phyloP scores from a whole-genome alignment of 2,113 vertebrate genomes.

The Protobothrops mucrosquamatus region DNA sequence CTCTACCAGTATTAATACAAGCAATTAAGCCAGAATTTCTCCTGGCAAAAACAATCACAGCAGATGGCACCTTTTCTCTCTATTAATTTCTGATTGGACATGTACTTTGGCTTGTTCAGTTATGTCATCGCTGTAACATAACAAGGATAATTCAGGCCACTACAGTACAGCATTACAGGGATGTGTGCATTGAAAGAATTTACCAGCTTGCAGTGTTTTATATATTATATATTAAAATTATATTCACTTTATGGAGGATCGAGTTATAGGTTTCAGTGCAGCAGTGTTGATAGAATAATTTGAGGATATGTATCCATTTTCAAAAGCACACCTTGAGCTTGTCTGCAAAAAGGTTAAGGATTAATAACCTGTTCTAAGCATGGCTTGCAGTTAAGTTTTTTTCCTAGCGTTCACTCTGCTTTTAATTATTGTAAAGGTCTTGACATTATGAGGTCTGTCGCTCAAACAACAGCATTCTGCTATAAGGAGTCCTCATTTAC shows the following conservation, averaged over 20 bases:
- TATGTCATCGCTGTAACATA: slow-evolving; percentile 60
- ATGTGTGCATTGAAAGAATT: slow-evolving; percentile 28
- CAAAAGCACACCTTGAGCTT: slow-evolving; percentile 53
- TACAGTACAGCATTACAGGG: slow-evolving; percentile 16
- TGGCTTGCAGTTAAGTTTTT: slow-evolving; percentile 55
- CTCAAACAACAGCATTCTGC: slow-evolving; percentile 68
- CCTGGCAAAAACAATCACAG: slow-evolving; percentile 64
- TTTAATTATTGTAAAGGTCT: slow-evolving; percentile 40
- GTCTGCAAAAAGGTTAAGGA: slow-evolving; percentile 55
- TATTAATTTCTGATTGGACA: slow-evolving; percentile 67
- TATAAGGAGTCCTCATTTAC: slow-evolving; percentile 20
- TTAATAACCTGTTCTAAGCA: slow-evolving; percentile 46
- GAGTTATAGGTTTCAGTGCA: slow-evolving; percentile 40
- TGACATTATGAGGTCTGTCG: background rate
- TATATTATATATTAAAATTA: slow-evolving; percentile 24
- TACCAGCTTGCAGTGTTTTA: slow-evolving; percentile 5
- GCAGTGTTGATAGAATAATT: slow-evolving; percentile 24
- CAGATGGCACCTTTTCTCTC: slow-evolving; percentile 69
- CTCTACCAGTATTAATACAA: slow-evolving; percentile 60
- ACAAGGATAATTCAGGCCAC: slow-evolving; percentile 57
- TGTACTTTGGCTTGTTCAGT: slow-evolving; percentile 66
- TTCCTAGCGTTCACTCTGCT: slow-evolving; percentile 67
- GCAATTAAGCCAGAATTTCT: slow-evolving; percentile 62
- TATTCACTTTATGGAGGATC: slow-evolving; percentile 31
- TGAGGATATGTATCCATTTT: slow-evolving; percentile 39